Evolutionary conservation across 2,888 invertebrate species (phyloP).

Genomic region (Lasioglossum leucozonium): DNA sequence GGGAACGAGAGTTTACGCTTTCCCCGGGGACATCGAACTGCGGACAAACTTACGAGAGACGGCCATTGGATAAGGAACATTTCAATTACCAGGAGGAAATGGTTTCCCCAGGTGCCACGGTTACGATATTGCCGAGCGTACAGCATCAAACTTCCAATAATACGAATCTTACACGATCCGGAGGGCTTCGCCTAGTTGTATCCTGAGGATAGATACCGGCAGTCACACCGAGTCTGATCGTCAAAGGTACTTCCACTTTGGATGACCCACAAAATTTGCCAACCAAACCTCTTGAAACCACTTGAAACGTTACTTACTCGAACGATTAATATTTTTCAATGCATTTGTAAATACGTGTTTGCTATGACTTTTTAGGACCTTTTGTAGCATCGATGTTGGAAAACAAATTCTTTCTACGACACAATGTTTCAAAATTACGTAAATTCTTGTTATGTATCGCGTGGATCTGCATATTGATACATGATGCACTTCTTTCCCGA

Average conservation of each 20-base stretch:
- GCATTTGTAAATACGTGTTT: neutral
- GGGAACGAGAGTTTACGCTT: constrained; percentile 59
- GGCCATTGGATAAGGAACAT: constrained; percentile 71
- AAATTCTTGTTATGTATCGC: neutral
- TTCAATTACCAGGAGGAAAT: constrained; percentile 83
- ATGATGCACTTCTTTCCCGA: neutral
- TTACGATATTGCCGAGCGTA: constrained; percentile 75
- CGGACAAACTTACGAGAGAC: constrained; percentile 50
- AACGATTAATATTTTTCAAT: neutral
- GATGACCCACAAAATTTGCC: neutral
- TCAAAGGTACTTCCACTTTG: constrained; percentile 11
- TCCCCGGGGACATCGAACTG: constrained; percentile 56
- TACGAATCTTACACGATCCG: constrained; percentile 33
- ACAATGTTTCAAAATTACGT: neutral
- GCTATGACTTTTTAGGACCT: too few relatives aligned
- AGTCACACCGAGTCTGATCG: neutral
- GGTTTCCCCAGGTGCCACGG: constrained; percentile 79
- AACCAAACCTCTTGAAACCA: neutral
- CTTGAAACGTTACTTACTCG: neutral
- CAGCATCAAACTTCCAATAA: constrained; percentile 73
- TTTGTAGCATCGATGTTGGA: too few relatives aligned
- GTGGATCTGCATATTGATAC: neutral
- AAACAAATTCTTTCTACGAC: neutral
- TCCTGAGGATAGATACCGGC: neutral
- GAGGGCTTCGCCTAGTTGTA: neutral